These are phyloP conservation scores for Oreochromis mossambicus DNA, from an alignment of 2,797 vertebrate genomes.

Conservation along the genomic window DNA sequence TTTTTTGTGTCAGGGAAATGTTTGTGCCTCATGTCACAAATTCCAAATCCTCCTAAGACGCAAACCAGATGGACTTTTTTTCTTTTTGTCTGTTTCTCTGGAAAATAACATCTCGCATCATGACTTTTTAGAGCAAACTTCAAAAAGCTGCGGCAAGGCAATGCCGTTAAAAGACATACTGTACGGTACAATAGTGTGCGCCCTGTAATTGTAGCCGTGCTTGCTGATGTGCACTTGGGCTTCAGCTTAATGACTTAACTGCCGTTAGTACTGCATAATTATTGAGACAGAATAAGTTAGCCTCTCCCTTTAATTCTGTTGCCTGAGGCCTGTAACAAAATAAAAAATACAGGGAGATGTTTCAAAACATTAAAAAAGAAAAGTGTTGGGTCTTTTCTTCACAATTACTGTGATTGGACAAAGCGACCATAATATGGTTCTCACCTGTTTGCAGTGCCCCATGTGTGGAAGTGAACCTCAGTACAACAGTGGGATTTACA, in stretches of 20 bases:
- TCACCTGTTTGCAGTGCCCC: constrained; percentile 32
- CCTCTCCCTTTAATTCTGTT: not conserved
- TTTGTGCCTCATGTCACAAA: not conserved
- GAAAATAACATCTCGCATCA: not conserved
- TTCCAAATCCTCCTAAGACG: not conserved
- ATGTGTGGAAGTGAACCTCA: constrained; percentile 36
- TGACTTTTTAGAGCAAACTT: not conserved
- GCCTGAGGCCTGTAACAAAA: not conserved
- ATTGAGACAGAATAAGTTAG: not conserved
- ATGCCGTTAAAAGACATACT: not conserved
- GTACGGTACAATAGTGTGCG: not conserved
- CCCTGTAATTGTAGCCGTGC: not conserved
- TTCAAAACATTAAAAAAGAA: not conserved
- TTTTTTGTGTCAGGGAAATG: not conserved
- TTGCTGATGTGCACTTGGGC: not conserved
- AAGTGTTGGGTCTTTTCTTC: not conserved
- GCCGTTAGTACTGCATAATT: not conserved
- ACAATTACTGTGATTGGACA: not conserved
- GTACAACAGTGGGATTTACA: constrained; percentile 8
- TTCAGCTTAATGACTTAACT: not conserved
- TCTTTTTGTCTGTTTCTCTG: not conserved
- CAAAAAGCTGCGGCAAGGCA: not conserved
- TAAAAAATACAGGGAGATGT: not conserved
- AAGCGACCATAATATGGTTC: not conserved
- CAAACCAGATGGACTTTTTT: not conserved